A percentile compares a stretch with the other conserved stretches of the same genome.
phyloP scores from a whole-genome alignment of 2,888 invertebrate species.

The Eupithecia vulgata region DNA sequence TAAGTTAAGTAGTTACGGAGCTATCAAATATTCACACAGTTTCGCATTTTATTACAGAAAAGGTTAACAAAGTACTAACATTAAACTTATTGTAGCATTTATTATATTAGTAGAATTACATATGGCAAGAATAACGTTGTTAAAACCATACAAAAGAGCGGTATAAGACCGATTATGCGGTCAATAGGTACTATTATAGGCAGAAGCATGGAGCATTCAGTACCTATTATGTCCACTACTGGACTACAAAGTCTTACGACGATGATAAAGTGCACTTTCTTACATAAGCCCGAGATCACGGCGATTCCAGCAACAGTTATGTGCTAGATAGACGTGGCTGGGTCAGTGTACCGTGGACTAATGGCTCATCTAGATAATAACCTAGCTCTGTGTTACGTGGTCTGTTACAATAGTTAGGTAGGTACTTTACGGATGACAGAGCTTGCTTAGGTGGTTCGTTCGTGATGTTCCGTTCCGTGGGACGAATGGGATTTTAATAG shows the following conservation, averaged over 20 bases:
- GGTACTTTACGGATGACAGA: not conserved
- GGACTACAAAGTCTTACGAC: not conserved
- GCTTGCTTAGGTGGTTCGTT: no score
- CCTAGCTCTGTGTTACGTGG: conserved; percentile 22
- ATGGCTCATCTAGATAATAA: conserved; percentile 27
- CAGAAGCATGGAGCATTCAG: not conserved
- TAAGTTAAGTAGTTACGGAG: no score
- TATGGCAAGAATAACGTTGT: not conserved
- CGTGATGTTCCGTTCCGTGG: no score
- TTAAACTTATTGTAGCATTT: no score
- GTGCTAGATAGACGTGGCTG: conserved; percentile 27
- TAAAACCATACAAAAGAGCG: not conserved
- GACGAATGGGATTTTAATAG: no score
- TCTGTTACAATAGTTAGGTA: conserved; percentile 3
- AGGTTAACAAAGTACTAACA: no score
- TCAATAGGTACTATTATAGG: not conserved
- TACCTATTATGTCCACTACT: not conserved
- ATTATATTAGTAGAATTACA: no score
- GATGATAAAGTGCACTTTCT: conserved; percentile 12
- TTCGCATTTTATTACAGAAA: no score
- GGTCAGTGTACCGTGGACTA: conserved; percentile 32
- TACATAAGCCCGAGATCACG: conserved; percentile 30
- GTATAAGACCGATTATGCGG: not conserved
- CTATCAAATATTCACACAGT: no score
- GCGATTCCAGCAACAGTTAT: conserved; percentile 30